Evolutionary conservation across 1,140 invertebrate species (phyloP), one percentile per base, ranked within the genome.

Genomic region (Leptoteleia sp.): DNA sequence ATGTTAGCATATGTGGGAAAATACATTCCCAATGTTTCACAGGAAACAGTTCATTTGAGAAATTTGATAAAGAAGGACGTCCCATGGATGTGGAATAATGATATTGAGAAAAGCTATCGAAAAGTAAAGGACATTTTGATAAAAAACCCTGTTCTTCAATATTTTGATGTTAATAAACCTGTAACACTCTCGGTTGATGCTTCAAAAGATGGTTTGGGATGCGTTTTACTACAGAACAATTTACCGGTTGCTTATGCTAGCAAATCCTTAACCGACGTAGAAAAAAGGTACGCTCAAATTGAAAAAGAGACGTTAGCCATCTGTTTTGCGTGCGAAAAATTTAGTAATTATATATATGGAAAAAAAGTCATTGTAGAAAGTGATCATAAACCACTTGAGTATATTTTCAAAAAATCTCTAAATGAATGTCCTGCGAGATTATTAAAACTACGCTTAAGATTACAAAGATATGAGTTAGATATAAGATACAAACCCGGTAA

Each of bases 291-390:
- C 52, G 80, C 86, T 1, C 87, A 88, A 64, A 88, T 90, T 31
- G 89, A 90, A 62, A 90, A 90, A 72, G 91, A 92, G 80, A 84
- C 86, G 33, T 55, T 92, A 11, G 90, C 89, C 0, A 84, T 92
- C n/a, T 79, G 88, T 0, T 88, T 85, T 70, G 89, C 83, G 0
- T 83, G 89, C 13, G 71, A 87, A 47, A 82, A 84, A 50, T 90
- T 90, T 70, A 42, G 80, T 38, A 78, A 83, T 19, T 91, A 86
- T 77, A 70, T 91, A 12, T 83, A 82, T 76, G 85, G 84, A 9
- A 85, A 68, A 48, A 57, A 85, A 16, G 85, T 91, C 25, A 84
- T 47, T 4, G 83, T 91, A 1, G 81, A 88, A 65, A 90, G 87
- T 3, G 90, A 92, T 73, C 90, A 91, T 50, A 85, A 87, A 59